These are phyloP conservation scores for Sebastes kiyomatsui DNA, from an alignment of 2,797 vertebrate species.

Conservation along the genomic window DNA sequence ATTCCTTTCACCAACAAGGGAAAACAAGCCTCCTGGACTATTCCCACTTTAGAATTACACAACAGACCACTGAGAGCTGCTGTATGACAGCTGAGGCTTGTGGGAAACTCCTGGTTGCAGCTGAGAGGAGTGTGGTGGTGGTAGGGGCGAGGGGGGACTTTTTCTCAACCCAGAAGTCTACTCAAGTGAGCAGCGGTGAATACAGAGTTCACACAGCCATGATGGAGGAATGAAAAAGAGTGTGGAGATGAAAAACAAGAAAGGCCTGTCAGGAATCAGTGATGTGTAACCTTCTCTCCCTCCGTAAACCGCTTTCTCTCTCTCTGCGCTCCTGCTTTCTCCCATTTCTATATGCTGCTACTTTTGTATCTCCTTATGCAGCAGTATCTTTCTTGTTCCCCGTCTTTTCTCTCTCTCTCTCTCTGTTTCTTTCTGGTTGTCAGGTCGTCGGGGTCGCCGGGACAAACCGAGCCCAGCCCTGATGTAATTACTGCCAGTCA, in stretches of 20 bases:
- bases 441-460: conserved; percentile 55
- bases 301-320: not conserved
- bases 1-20: not conserved
- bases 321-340: not conserved
- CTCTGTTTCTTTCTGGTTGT: conserved; percentile 38
- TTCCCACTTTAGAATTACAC: conserved; percentile 15
- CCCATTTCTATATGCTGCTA: conserved; percentile 23
- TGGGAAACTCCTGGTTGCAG: conserved; percentile 42
- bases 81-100: conserved; percentile 31
- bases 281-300: conserved; percentile 54
- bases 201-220: conserved; percentile 36
- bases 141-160: not conserved
- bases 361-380: conserved; percentile 37
- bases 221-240: conserved; percentile 43
- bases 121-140: not conserved
- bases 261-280: conserved; percentile 58
- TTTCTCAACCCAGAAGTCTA: conserved; percentile 15
- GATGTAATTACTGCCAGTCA: conserved; percentile 81
- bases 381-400: conserved; percentile 24
- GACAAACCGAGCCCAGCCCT: conserved; percentile 55
- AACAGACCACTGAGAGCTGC: conserved; percentile 9
- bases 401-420: not conserved
- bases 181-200: conserved; percentile 33
- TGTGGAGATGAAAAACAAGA: conserved; percentile 35
- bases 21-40: conserved; percentile 26